A percentile compares a stretch with the other conserved stretches of the same genome.
These are phyloP conservation scores for Anguilla marmorata DNA, from an alignment of 2,797 vertebrate species.

Conservation along the genomic window DNA sequence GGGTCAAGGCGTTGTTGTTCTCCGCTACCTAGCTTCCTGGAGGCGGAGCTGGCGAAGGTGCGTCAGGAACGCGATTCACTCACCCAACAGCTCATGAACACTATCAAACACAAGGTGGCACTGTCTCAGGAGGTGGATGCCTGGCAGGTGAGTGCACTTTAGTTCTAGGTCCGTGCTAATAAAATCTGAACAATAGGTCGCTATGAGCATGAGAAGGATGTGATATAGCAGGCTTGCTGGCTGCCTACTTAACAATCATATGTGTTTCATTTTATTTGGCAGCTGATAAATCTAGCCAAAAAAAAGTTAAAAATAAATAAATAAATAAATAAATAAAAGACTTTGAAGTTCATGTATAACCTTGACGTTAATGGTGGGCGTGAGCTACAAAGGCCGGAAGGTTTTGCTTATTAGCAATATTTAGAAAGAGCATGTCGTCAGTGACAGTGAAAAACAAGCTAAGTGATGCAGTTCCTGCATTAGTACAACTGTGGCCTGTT, in stretches of 20 bases:
- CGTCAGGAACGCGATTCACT: constrained; percentile 73
- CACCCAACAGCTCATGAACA: constrained; percentile 77
- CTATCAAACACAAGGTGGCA: constrained; percentile 76
- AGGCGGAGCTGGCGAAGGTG: constrained; percentile 61
- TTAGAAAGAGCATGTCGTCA: background rate
- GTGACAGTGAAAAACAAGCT: background rate
- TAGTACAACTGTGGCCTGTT: background rate
- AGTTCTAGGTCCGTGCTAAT: background rate
- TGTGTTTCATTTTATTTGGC: background rate
- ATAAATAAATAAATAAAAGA: no score
- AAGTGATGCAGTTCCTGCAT: background rate
- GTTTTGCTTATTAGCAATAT: background rate
- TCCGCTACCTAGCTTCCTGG: constrained; percentile 59
- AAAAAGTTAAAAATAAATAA: background rate
- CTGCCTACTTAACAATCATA: background rate
- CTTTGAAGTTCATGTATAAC: background rate
- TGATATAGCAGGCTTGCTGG: background rate
- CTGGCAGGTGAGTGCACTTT: constrained; percentile 72
- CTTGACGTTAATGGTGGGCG: background rate
- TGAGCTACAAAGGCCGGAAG: background rate
- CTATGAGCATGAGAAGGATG: background rate
- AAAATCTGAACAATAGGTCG: background rate
- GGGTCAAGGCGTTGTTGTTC: background rate
- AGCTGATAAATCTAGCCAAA: background rate
- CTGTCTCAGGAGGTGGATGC: constrained; percentile 77